Conservation (phyloP, 2,888 invertebrate species). For the Cremastinae sp. region DNA sequence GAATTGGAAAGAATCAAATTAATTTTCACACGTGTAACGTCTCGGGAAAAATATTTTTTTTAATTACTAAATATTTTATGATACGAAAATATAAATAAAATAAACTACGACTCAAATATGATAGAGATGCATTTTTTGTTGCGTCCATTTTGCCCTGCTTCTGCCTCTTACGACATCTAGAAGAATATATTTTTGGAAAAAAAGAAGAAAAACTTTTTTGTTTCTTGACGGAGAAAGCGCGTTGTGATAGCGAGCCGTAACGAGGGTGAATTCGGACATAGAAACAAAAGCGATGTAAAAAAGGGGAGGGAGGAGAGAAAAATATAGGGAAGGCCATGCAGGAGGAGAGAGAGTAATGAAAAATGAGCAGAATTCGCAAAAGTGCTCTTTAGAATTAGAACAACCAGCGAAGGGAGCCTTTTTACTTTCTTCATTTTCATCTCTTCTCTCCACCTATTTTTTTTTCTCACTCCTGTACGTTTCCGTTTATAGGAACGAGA, state of each 20-base stretch:
- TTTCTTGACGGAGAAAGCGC: constrained; percentile 30
- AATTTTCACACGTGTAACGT: no score
- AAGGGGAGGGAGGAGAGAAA: constrained; percentile 25
- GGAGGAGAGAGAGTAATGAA: constrained; percentile 61
- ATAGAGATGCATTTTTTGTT: constrained; percentile 51
- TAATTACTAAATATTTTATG: constrained; percentile 7
- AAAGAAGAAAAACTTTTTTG: constrained; percentile 33
- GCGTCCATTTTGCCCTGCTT: not conserved
- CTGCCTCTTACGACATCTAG: constrained; percentile 29
- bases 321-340: constrained; percentile 50
- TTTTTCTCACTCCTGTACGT: constrained; percentile 34
- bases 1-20: no score
- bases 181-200: constrained; percentile 42
- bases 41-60: not conserved
- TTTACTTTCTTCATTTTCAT: constrained; percentile 46
- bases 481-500: no score
- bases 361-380: constrained; percentile 65
- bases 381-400: constrained; percentile 76
- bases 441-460: constrained; percentile 38
- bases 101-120: constrained; percentile 20
- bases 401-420: constrained; percentile 61
- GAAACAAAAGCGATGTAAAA: constrained; percentile 6
- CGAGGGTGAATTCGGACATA: constrained; percentile 23
- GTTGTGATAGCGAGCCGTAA: constrained; percentile 38
- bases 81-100: constrained; percentile 17